A percentile compares a stretch with the other conserved stretches of the same genome.
Evolutionary conservation across 2,888 invertebrate species (phyloP).

Genomic region (Cephus rjabovi): DNA sequence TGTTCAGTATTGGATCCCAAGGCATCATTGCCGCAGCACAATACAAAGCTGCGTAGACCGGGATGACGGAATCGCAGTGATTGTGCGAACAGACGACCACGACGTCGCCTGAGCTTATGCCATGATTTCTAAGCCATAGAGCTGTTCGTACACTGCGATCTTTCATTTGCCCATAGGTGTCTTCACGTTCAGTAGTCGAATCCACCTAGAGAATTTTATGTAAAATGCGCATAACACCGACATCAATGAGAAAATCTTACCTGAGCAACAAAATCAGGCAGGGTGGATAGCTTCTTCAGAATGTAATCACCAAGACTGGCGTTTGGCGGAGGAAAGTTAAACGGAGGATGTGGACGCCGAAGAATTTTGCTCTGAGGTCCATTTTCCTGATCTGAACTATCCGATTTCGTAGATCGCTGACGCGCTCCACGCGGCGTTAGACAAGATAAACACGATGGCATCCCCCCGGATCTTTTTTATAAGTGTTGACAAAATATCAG

Average conservation of each 20-base stretch:
- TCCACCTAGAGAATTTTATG: neutral
- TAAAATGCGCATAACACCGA: neutral
- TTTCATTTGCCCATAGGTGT: constrained; percentile 8
- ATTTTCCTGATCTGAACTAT: neutral
- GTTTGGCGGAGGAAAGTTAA: neutral
- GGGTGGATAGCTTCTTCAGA: neutral
- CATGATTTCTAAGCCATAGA: constrained; percentile 4
- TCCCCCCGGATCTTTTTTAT: neutral
- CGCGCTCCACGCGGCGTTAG: neutral
- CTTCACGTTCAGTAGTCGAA: neutral
- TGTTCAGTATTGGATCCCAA: constrained; percentile 4
- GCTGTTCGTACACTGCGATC: constrained; percentile 11
- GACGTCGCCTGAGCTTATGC: neutral
- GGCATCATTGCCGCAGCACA: neutral
- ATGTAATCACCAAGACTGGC: constrained; percentile 8
- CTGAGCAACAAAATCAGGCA: neutral
- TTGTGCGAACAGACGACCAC: constrained; percentile 10
- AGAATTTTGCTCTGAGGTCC: neutral
- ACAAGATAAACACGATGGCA: constrained; percentile 9
- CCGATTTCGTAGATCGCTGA: neutral
- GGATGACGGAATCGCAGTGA: constrained; percentile 7
- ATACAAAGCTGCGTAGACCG: neutral
- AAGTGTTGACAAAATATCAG: no score
- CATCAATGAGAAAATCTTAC: neutral
- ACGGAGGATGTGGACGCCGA: neutral